Percentiles rank a stretch among this genome's conserved stretches.
phyloP scores from a whole-genome alignment of 2,888 invertebrate genomes.

The Kryphioiulus occultus region DNA sequence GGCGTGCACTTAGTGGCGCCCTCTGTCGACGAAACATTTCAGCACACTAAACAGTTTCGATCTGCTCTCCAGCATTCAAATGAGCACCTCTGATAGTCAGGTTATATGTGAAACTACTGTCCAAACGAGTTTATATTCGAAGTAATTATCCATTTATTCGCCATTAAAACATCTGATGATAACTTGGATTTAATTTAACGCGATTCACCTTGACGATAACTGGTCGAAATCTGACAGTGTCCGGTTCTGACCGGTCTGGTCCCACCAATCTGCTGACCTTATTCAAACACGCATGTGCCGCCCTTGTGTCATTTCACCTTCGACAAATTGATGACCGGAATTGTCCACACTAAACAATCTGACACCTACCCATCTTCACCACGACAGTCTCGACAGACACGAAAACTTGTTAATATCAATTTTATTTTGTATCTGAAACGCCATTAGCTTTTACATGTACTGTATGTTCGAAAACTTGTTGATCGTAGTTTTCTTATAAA shows the following conservation, averaged over 20 bases:
- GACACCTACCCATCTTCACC: background rate
- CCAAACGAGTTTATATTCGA: background rate
- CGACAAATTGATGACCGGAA: background rate
- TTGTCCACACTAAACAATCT: background rate
- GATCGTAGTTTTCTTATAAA: background rate
- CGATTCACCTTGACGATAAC: constrained; percentile 33
- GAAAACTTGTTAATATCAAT: background rate
- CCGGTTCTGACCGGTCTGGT: background rate
- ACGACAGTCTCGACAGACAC: background rate
- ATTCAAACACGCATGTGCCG: background rate
- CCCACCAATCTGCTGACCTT: background rate
- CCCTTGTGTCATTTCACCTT: background rate
- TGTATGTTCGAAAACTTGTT: too few relatives aligned
- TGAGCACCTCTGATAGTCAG: constrained; percentile 14
- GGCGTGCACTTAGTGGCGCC: background rate
- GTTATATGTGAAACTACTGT: background rate
- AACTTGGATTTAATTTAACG: background rate
- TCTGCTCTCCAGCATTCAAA: background rate
- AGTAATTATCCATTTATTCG: background rate
- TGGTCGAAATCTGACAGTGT: background rate
- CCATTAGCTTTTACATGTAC: too few relatives aligned
- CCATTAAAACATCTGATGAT: background rate
- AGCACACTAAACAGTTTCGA: background rate
- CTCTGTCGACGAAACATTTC: background rate
- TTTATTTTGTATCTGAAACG: too few relatives aligned